phyloP scores from a whole-genome alignment of 2,113 vertebrate species.

The Otis tarda region DNA sequence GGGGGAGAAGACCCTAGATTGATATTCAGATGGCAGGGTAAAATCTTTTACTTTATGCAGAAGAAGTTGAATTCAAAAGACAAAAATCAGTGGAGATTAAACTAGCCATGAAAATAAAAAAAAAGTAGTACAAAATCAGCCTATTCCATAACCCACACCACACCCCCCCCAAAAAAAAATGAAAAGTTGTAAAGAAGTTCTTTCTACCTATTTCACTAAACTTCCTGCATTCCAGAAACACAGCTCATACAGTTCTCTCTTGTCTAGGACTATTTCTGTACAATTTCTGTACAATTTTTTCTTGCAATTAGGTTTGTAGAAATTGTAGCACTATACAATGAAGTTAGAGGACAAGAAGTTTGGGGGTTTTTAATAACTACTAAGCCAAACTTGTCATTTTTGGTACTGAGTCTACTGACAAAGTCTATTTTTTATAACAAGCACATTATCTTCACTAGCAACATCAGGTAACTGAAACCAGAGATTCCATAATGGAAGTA shows the following conservation, averaged over 20 bases:
- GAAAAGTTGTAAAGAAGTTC: not conserved
- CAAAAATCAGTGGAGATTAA: not conserved
- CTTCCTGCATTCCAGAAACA: not conserved
- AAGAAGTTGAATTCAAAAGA: not conserved
- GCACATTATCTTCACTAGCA: not conserved
- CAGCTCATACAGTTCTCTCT: not conserved
- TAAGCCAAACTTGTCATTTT: not conserved
- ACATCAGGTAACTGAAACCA: not conserved
- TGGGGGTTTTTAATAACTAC: not conserved
- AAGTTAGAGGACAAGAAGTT: not conserved
- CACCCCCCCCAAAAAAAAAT: not conserved
- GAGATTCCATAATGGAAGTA: not conserved
- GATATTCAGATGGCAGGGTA: not conserved
- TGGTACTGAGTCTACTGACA: not conserved
- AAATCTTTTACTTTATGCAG: not conserved
- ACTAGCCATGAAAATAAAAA: not conserved
- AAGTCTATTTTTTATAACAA: not conserved
- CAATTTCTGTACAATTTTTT: not conserved
- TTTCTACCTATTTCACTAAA: not conserved
- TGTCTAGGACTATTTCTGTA: not conserved
- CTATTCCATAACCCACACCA: rapidly evolving
- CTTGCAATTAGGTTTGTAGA: not conserved
- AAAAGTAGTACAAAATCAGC: not conserved
- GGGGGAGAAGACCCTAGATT: not conserved
- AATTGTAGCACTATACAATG: not conserved